These are phyloP conservation scores for Proterorhinus semilunaris DNA, from an alignment of 2,113 vertebrate species.

Conservation along the genomic window DNA sequence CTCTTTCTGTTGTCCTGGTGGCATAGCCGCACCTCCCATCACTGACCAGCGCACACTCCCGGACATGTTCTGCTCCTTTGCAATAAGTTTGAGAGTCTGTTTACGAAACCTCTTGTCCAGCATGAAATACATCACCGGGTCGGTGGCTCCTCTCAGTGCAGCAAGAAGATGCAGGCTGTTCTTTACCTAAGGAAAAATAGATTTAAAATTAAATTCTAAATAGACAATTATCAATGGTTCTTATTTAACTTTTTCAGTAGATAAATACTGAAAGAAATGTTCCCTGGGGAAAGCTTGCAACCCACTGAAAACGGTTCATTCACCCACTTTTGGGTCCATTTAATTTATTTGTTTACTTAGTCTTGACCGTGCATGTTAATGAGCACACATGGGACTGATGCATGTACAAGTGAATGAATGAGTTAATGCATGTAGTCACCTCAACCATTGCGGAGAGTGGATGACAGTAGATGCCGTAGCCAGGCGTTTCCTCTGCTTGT, in stretches of 20 bases:
- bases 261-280: too few species aligned
- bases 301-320: too few species aligned
- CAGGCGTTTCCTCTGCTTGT: not conserved
- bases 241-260: too few species aligned
- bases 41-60: not conserved
- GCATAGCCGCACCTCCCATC: not conserved
- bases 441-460: constrained; percentile 59
- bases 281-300: too few species aligned
- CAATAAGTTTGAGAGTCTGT: constrained; percentile 36
- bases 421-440: constrained; percentile 40
- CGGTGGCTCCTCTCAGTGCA: constrained; percentile 48
- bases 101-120: constrained; percentile 66
- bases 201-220: too few species aligned
- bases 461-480: constrained; percentile 40
- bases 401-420: too few species aligned
- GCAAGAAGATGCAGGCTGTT: constrained; percentile 63
- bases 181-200: constrained; percentile 49
- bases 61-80: not conserved
- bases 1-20: not conserved
- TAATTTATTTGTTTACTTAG: too few species aligned
- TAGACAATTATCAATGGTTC: too few species aligned
- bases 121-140: constrained; percentile 69
- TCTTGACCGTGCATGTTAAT: too few species aligned
- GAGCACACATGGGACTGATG: too few species aligned
- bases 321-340: too few species aligned